Percentiles rank a stretch among this genome's conserved stretches.
These are phyloP conservation scores for Lepidothrix coronata DNA, from an alignment of 2,113 vertebrate genomes.

Conservation along the genomic window DNA sequence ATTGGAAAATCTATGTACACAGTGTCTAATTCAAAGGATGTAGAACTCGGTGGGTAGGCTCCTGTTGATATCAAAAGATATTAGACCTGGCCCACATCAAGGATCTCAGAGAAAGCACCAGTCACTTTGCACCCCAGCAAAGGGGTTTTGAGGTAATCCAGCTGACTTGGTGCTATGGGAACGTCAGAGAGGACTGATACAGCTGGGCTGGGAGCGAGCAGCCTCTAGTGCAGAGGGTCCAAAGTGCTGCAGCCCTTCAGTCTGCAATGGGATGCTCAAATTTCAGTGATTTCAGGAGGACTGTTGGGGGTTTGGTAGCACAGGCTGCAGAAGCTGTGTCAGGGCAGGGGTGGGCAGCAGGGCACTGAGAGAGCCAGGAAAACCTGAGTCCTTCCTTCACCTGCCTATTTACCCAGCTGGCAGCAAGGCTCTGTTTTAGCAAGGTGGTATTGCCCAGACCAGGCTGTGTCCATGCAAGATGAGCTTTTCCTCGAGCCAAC, in stretches of 20 bases:
- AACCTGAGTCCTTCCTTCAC: neutral
- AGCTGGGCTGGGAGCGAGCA: neutral
- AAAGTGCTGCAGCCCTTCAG: neutral
- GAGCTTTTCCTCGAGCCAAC: rapidly evolving
- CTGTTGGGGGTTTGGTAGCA: neutral
- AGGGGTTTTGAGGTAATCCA: neutral
- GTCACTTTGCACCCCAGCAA: neutral
- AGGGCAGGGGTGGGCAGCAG: neutral
- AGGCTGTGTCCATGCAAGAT: neutral
- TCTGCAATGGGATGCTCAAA: neutral
- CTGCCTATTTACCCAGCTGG: neutral
- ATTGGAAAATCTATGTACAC: neutral
- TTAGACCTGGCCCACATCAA: neutral
- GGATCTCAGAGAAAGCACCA: neutral
- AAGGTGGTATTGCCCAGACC: neutral
- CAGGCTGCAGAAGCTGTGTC: neutral
- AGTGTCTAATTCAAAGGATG: neutral
- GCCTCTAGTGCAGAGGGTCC: neutral
- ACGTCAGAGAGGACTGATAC: neutral
- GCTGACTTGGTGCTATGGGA: neutral
- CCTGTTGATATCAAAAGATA: neutral
- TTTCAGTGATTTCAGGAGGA: neutral
- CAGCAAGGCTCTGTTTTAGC: neutral
- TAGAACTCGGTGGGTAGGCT: neutral
- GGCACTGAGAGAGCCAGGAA: neutral